phyloP scores from a whole-genome alignment of 2,888 invertebrate genomes.

The Seira ritae region DNA sequence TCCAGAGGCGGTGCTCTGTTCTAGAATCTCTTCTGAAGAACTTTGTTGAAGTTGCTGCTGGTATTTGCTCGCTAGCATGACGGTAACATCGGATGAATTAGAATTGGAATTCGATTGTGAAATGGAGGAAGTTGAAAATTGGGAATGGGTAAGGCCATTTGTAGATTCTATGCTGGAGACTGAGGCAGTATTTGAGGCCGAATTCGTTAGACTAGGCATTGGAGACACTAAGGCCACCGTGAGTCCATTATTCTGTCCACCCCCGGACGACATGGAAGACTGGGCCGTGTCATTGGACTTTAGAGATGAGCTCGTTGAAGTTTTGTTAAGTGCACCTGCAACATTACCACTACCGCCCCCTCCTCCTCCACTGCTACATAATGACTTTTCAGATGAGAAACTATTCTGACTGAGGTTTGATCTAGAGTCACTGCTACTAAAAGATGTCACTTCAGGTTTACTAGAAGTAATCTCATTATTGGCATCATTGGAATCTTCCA shows the following conservation, averaged over 20 bases:
- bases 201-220: slow-evolving; percentile 78
- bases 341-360: slow-evolving; percentile 28
- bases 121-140: slow-evolving; percentile 52
- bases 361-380: slow-evolving; percentile 34
- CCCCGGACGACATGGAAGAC: slow-evolving; percentile 20
- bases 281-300: slow-evolving; percentile 43
- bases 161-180: slow-evolving; percentile 68
- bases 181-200: slow-evolving; percentile 63
- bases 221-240: slow-evolving; percentile 83
- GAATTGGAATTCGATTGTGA: slow-evolving; percentile 77
- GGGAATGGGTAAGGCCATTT: slow-evolving; percentile 49
- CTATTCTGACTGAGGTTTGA: slow-evolving; percentile 59
- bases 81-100: slow-evolving; percentile 85
- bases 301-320: slow-evolving; percentile 54
- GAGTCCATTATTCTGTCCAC: slow-evolving; percentile 57
- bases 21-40: slow-evolving; percentile 15
- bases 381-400: slow-evolving; percentile 49
- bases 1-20: slow-evolving; percentile 1
- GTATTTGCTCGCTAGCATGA: slow-evolving; percentile 79
- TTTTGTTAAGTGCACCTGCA: slow-evolving; percentile 56
- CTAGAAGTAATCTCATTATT: not conserved
- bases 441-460: slow-evolving; percentile 47
- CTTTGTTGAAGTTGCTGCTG: slow-evolving; percentile 53
- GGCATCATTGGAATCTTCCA: not conserved
- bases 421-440: slow-evolving; percentile 52